Evolutionary conservation across 1,140 invertebrate species (phyloP), one percentile per base, ranked within the genome.

Genomic region (Cephus cinctus): DNA sequence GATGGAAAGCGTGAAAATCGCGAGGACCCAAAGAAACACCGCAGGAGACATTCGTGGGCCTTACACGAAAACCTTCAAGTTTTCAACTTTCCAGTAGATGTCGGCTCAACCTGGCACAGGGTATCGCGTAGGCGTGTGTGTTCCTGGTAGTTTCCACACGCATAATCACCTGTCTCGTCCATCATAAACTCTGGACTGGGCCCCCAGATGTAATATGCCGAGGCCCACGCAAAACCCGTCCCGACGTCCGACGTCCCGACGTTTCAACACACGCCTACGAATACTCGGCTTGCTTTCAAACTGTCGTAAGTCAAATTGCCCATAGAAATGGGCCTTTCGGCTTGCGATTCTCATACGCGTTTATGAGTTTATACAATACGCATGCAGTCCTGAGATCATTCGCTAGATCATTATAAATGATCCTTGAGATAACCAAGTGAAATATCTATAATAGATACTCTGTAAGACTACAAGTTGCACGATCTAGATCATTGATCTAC

Each of bases 141-240:
- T 34, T 42, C 23, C 38, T 69, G 60, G 59, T 71, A 67, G 67
- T 74, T 73, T 71, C 63, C 65, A 69, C 67, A 69, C 66, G 67
- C 67, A 69, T 74, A 74, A 74, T 74, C 70, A 73, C 70, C 67
- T 74, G 70, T 73, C 71, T 74, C 71, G 69, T 72, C 64, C 71
- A 73, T 73, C 71, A 74, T 73, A 71, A 67, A 56, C 4, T 16
- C 6, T 32, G 42, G 42, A 51, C 54, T n/a, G n/a, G n/a, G n/a
- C n/a, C n/a, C 53, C 58, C 67, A 70, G 64, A 72, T 74, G 68
- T 70, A 74, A 74, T 73, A 64, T 62, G 59, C 59, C 59, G 40
- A 47, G 59, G 65, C 71, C 71, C 69, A 74, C 71, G 69, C 71
- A 70, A 71, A 67, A 65, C 60, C 64, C 67, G 64, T 73, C n/a